Conservation (phyloP, 2,888 invertebrate species). For the Drosophila borborema region DNA sequence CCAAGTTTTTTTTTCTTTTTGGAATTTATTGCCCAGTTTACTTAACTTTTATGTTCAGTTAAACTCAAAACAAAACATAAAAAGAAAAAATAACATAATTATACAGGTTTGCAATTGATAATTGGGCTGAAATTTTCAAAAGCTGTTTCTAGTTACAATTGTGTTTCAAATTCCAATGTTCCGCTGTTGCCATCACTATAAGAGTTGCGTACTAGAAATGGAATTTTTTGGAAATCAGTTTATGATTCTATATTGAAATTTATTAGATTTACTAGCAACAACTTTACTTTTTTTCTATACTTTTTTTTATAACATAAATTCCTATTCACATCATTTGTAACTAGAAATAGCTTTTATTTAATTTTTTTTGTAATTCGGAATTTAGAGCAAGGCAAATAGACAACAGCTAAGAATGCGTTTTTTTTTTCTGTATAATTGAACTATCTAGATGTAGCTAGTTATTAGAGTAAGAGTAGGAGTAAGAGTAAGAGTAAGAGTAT, state of each 20-base stretch:
- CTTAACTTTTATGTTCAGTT: conserved; percentile 3
- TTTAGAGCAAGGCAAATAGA: conserved; percentile 17
- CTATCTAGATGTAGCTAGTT: conserved; percentile 18
- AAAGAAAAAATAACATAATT: conserved; percentile 1
- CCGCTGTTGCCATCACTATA: background rate
- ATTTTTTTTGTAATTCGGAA: conserved; percentile 1
- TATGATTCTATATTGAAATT: background rate
- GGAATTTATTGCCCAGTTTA: conserved; percentile 9
- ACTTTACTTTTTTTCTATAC: too few species aligned
- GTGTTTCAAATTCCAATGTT: conserved; percentile 1
- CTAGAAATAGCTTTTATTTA: background rate
- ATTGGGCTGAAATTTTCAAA: background rate
- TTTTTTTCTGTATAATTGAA: conserved; percentile 3
- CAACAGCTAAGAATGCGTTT: conserved; percentile 29
- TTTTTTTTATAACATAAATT: background rate
- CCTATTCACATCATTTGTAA: background rate
- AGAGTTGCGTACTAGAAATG: too few species aligned
- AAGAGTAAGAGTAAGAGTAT: conserved; percentile 10
- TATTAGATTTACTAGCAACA: background rate
- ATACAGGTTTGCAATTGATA: conserved; percentile 11
- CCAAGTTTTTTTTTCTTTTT: background rate
- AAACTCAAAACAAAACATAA: background rate
- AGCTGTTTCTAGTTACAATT: conserved; percentile 14
- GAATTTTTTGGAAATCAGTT: background rate
- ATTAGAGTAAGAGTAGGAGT: background rate